Evolutionary conservation across 2,888 invertebrate genomes (phyloP).

Genomic region (Gasteruption jaculator): DNA sequence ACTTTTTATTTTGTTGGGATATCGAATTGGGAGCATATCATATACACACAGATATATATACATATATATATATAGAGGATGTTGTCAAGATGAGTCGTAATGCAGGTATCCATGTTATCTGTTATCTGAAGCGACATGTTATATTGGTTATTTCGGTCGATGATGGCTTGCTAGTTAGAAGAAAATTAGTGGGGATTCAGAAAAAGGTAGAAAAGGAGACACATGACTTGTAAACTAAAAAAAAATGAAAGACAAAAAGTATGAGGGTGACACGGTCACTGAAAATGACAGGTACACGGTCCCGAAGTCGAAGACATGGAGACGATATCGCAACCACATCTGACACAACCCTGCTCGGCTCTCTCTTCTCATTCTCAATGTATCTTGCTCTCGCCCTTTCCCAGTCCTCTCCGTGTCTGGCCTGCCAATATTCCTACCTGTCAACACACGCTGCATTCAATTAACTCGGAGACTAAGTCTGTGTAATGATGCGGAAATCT

Average conservation of each 20-base stretch:
- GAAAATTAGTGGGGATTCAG: slow-evolving; percentile 3
- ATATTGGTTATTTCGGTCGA: slow-evolving; percentile 36
- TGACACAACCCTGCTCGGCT: slow-evolving; percentile 44
- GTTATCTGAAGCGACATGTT: slow-evolving; percentile 19
- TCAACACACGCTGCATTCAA: slow-evolving; percentile 52
- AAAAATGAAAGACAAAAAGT: slow-evolving; percentile 14
- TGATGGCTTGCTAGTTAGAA: slow-evolving; percentile 37
- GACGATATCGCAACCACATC: slow-evolving; percentile 47
- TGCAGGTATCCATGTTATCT: slow-evolving; percentile 35
- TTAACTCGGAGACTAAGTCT: slow-evolving; percentile 42
- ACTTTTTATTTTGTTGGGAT: no score
- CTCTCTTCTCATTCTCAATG: slow-evolving; percentile 10
- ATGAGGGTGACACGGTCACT: slow-evolving; percentile 44
- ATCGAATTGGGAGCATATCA: no score
- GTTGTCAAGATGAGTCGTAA: no score
- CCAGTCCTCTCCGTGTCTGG: slow-evolving; percentile 34
- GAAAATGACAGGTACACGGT: slow-evolving; percentile 51
- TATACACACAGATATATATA: no score
- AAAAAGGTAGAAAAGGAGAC: slow-evolving; percentile 9
- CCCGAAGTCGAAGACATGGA: slow-evolving; percentile 37
- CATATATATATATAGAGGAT: no score
- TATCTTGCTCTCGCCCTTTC: slow-evolving; percentile 15
- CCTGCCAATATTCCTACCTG: slow-evolving; percentile 50
- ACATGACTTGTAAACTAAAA: background rate
- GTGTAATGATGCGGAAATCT: slow-evolving; percentile 48